Evolutionary conservation across 2,888 invertebrate genomes (phyloP).

Genomic region (Autographa gamma): DNA sequence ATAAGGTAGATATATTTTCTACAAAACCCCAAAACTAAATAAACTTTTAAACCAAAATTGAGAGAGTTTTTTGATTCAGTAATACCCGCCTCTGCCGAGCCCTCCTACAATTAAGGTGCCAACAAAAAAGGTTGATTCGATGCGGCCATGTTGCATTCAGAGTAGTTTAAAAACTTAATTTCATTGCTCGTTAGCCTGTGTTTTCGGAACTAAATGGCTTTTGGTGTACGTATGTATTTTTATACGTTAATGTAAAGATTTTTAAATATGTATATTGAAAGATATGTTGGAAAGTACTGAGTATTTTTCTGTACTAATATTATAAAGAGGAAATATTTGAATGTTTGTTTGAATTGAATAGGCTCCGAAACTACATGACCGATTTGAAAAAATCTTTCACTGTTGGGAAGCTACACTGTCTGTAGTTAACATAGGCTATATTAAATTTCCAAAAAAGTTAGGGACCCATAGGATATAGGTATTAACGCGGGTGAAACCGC

Average conservation of each 20-base stretch:
- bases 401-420: too few relatives aligned
- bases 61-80: neutral
- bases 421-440: too few relatives aligned
- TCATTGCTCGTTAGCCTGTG: conserved; percentile 69
- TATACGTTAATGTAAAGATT: conserved; percentile 21
- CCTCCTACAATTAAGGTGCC: conserved; percentile 55
- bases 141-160: conserved; percentile 66
- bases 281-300: too few relatives aligned
- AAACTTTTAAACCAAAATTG: neutral
- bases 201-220: conserved; percentile 45
- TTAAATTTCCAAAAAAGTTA: too few relatives aligned
- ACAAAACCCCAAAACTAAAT: neutral
- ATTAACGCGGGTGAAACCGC: too few relatives aligned
- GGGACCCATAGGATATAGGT: too few relatives aligned
- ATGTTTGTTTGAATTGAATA: too few relatives aligned
- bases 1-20: neutral
- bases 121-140: conserved; percentile 57
- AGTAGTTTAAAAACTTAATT: conserved; percentile 79
- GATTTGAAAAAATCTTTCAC: too few relatives aligned
- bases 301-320: too few relatives aligned
- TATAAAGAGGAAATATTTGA: too few relatives aligned
- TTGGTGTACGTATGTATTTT: conserved; percentile 19
- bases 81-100: conserved; percentile 32
- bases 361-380: too few relatives aligned
- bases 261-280: conserved; percentile 7